A percentile compares a stretch with the other conserved stretches of the same genome.
Evolutionary conservation across 2,113 vertebrate species (phyloP).

Genomic region (Canis aureus): DNA sequence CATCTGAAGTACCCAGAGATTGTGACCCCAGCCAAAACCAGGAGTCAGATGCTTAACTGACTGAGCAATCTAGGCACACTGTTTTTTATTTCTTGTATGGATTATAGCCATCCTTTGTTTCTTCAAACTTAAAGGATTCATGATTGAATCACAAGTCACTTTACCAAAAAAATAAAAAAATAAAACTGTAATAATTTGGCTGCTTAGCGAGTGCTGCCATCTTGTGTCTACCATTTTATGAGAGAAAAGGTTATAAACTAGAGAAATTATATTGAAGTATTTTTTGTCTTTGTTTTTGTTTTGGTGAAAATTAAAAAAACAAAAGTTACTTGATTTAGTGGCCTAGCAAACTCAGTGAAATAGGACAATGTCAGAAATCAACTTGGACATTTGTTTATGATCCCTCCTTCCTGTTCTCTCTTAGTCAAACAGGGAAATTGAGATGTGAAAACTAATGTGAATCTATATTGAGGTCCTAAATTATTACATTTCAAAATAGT

Average conservation of each 20-base stretch:
- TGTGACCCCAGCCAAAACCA: background rate
- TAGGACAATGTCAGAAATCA: background rate
- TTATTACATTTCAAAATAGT: constrained; percentile 34
- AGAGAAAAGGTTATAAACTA: background rate
- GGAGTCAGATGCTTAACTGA: background rate
- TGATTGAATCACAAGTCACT: background rate
- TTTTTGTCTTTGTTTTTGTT: background rate
- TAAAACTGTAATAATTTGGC: background rate
- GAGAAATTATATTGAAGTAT: background rate
- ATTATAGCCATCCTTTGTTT: constrained; percentile 29
- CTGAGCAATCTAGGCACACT: background rate
- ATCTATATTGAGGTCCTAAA: background rate
- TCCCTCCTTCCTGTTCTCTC: background rate
- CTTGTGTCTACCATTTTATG: constrained; percentile 51
- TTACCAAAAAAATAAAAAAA: background rate
- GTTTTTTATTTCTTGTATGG: background rate
- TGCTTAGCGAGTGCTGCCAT: constrained; percentile 49
- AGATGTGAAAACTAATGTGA: background rate
- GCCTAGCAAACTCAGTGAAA: background rate
- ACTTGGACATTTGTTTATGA: background rate
- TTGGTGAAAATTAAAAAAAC: background rate
- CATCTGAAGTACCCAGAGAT: background rate
- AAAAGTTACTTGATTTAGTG: background rate
- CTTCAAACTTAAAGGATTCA: background rate
- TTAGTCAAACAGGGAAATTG: background rate